A percentile compares a stretch with the other conserved stretches of the same genome.
These are phyloP conservation scores for Microtus oregoni DNA, from an alignment of 2,113 vertebrate species.

Conservation along the genomic window DNA sequence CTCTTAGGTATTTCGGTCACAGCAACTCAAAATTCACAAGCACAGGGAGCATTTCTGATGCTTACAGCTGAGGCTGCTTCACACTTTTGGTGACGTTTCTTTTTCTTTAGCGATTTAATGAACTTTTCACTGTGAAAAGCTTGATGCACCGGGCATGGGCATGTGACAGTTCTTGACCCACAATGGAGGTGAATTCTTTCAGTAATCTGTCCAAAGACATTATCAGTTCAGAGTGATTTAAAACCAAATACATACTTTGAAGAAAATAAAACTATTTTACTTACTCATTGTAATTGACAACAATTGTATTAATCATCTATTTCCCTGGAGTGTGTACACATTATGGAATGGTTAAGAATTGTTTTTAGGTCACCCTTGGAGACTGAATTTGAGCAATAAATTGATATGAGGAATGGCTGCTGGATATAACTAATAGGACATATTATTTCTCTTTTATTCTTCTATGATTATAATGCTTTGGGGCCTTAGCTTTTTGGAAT, in stretches of 20 bases:
- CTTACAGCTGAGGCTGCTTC: neutral
- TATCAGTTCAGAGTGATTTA: conserved; percentile 4
- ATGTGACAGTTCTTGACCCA: neutral
- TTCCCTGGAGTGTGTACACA: neutral
- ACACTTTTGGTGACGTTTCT: neutral
- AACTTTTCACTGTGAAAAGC: neutral
- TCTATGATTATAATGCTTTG: neutral
- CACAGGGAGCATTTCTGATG: neutral
- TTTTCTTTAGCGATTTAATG: neutral
- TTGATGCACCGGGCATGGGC: neutral
- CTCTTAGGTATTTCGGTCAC: neutral
- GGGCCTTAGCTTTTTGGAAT: neutral
- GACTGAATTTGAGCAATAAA: conserved; percentile 26
- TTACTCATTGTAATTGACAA: neutral
- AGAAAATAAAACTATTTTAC: neutral
- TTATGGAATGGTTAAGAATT: neutral
- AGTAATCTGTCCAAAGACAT: neutral
- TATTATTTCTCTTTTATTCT: neutral
- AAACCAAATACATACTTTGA: neutral
- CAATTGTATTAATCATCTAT: neutral
- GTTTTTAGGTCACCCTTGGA: neutral
- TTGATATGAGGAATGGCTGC: neutral
- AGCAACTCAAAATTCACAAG: neutral
- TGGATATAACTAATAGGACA: neutral
- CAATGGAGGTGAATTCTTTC: neutral